Base-by-base conservation (phyloP, 2,888 invertebrate genomes). In the Ypsolopha sequella region DNA sequence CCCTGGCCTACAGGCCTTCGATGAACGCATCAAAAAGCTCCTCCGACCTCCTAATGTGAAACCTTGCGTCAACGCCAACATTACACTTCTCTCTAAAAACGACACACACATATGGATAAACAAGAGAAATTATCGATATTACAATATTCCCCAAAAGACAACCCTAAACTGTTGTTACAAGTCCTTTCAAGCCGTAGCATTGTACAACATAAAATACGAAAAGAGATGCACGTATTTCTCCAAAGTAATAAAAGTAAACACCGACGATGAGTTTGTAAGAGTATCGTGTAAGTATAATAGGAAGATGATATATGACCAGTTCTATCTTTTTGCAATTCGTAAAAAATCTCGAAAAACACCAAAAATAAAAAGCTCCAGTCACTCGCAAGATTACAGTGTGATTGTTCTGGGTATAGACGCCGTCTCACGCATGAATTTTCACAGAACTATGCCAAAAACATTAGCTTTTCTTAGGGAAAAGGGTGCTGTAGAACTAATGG, bases 401-500 rank as follows among this genome's bases (percentile, higher is more conserved):
- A 85, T 97, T 55, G 81, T 97, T 36, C 76, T 97, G 55, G 97
- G 97, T 7, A 80, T 96, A 45, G 97, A 97, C 69, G 92, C 95
- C 8, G 89, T 97, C 34, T 97, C 97, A 0, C 89, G 96, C 59
- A 80, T 95, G 56, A 96, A 96, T 75, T 92, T 96, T 60, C 90
- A 93, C 56, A 89, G 97, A 45, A 94, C 94, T 61, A 93, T 97
- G 93, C 93, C 93, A 0, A 88, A 88, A 63, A 94, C 95, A 0
- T 76, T 89, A 11, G 70, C 84, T 1, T 89, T 87, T 59, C 79
- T 95, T 50, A 80, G 88, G 53, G 73, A 89, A 11, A 79, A 93
- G 54, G 88, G 88, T 10, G 92, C 92, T 41, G 88, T 94, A 50
- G 95, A 95, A 68, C 87, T 98, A 68, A 75, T 92, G 58, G 98